Evolutionary conservation across 2,888 invertebrate species (phyloP).

Genomic region (Notodromas monacha): DNA sequence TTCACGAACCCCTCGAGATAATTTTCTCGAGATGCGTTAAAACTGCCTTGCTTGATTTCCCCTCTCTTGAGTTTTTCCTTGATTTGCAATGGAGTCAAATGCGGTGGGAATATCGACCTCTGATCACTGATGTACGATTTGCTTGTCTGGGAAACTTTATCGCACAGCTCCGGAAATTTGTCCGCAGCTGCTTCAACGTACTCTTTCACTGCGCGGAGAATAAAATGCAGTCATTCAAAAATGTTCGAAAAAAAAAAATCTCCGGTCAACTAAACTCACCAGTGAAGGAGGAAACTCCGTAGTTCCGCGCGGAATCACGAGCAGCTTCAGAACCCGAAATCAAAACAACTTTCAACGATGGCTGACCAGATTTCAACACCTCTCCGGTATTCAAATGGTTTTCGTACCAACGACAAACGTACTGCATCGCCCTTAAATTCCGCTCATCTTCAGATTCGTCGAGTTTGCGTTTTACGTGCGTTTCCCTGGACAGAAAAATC

Average conservation of each 20-base stretch:
- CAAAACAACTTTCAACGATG: no score
- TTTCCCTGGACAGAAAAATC: slow-evolving; percentile 42
- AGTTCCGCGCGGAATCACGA: no score
- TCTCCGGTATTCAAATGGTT: no score
- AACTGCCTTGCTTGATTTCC: slow-evolving; percentile 29
- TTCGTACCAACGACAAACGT: slow-evolving; percentile 48
- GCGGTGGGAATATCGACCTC: slow-evolving; percentile 44
- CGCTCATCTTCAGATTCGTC: slow-evolving; percentile 60
- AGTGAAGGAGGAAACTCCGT: slow-evolving; percentile 32
- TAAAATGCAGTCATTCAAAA: no score
- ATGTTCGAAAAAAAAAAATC: slow-evolving; percentile 2
- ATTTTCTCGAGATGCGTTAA: slow-evolving; percentile 61
- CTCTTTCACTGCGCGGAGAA: neutral
- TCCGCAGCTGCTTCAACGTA: slow-evolving; percentile 29
- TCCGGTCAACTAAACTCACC: slow-evolving; percentile 20
- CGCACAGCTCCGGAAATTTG: slow-evolving; percentile 28
- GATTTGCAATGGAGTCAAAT: slow-evolving; percentile 39
- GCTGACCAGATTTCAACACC: no score
- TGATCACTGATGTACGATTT: slow-evolving; percentile 15
- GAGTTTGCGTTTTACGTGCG: slow-evolving; percentile 44
- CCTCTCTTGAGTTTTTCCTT: slow-evolving; percentile 45
- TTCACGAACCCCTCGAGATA: slow-evolving; percentile 64
- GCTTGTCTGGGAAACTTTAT: slow-evolving; percentile 26
- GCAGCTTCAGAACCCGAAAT: no score
- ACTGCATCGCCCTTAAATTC: slow-evolving; percentile 60